Evolutionary conservation across 2,888 invertebrate genomes (phyloP).

Genomic region (Drosophila cognata): DNA sequence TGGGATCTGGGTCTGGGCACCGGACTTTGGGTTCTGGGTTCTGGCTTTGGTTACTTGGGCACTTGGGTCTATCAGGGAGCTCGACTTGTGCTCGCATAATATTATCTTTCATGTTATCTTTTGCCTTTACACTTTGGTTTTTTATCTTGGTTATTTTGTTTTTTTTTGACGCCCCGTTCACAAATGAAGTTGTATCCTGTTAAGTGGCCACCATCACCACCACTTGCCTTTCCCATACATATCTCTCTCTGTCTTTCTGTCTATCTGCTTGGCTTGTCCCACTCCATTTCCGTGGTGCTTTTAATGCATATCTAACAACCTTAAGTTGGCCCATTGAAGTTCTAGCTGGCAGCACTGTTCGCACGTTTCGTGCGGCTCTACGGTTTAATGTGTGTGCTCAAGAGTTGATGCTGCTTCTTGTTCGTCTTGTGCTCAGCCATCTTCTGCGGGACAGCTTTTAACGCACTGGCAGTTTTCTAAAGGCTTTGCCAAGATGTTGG

Average conservation of each 20-base stretch:
- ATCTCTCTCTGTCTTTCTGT: not conserved
- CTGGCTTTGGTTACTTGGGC: conserved; percentile 20
- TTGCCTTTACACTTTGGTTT: conserved; percentile 64
- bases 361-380: conserved; percentile 57
- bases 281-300: conserved; percentile 56
- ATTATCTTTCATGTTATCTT: conserved; percentile 77
- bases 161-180: conserved; percentile 54
- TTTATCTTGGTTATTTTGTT: conserved; percentile 10
- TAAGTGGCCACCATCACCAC: conserved; percentile 58
- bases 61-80: conserved; percentile 19
- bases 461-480: conserved; percentile 25
- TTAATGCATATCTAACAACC: conserved; percentile 76
- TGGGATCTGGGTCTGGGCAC: conserved; percentile 10
- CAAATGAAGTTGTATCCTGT: conserved; percentile 75
- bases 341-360: conserved; percentile 50
- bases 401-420: conserved; percentile 29
- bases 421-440: conserved; percentile 24
- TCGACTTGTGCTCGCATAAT: conserved; percentile 63
- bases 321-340: conserved; percentile 64
- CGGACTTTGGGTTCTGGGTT: conserved; percentile 7
- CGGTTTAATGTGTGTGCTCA: conserved; percentile 64
- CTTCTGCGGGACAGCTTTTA: conserved; percentile 32
- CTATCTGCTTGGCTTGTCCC: conserved; percentile 11
- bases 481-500: conserved; percentile 43
- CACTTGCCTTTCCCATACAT: not conserved